phyloP scores from a whole-genome alignment of 1,140 invertebrate species.

The Tetramorium parvispinum region DNA sequence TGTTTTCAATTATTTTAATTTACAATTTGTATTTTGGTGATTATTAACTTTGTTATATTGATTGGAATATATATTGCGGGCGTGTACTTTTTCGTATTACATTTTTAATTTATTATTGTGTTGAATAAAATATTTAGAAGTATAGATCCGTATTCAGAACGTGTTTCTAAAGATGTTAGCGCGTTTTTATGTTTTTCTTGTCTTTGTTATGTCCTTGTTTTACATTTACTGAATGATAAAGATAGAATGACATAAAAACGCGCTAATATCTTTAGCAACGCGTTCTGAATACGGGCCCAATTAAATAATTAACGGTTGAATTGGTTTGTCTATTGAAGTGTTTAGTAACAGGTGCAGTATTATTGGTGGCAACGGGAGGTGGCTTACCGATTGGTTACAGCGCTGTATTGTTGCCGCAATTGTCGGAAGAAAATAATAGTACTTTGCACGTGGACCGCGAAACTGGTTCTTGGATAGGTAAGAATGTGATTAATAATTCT shows the following conservation, averaged over 20 bases:
- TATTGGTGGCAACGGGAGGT: conserved; percentile 88
- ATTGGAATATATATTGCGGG: not conserved
- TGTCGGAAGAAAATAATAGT: conserved; percentile 84
- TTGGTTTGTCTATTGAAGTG: conserved; percentile 84
- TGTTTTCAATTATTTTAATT: not conserved
- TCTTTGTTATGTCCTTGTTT: no score
- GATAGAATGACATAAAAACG: no score
- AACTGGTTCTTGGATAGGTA: conserved; percentile 90
- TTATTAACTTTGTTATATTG: not conserved
- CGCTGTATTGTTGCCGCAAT: conserved; percentile 88
- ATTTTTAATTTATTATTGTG: not conserved
- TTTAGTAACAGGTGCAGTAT: conserved; percentile 88
- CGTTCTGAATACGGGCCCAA: no score
- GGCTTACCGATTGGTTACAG: conserved; percentile 91
- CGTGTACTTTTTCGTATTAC: not conserved
- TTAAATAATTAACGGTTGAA: conserved; percentile 11
- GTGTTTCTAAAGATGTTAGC: no score
- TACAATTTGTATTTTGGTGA: not conserved
- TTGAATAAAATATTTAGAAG: not conserved
- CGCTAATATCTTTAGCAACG: no score
- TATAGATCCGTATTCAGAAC: no score
- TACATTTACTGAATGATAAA: no score
- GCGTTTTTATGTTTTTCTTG: no score
- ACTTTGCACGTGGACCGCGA: conserved; percentile 86
- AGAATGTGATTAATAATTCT: conserved; percentile 46